These are phyloP conservation scores for Subanguina moxae DNA, from an alignment of 1,140 invertebrate species.

Conservation along the genomic window DNA sequence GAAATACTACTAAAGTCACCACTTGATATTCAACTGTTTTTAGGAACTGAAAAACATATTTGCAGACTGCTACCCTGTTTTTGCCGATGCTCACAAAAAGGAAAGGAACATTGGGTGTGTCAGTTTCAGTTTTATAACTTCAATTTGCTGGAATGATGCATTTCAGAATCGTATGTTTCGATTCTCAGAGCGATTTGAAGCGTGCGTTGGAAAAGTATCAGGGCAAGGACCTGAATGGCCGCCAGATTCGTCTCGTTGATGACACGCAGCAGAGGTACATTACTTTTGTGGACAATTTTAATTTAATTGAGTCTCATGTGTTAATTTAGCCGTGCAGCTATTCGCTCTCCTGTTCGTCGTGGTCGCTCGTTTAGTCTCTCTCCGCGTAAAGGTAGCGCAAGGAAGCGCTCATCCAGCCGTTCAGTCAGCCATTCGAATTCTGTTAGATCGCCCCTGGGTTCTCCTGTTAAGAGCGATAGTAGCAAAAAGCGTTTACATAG, in stretches of 20 bases:
- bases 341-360: background rate
- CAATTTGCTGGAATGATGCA: background rate
- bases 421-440: background rate
- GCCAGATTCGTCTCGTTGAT: slow-evolving; percentile 81
- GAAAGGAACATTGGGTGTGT: slow-evolving; percentile 89
- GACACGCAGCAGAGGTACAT: slow-evolving; percentile 38
- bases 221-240: slow-evolving; percentile 88
- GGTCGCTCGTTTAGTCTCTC: background rate
- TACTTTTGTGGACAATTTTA: no score
- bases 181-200: slow-evolving; percentile 84
- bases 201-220: slow-evolving; percentile 91
- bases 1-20: no score
- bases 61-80: slow-evolving; percentile 96
- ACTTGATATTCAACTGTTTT: no score
- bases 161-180: slow-evolving; percentile 83
- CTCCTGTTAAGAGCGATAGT: background rate
- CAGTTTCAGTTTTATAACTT: background rate
- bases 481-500: slow-evolving; percentile 24
- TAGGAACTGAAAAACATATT: slow-evolving; percentile 87
- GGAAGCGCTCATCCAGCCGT: no score
- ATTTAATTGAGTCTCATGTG: no score
- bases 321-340: background rate
- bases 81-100: slow-evolving; percentile 96
- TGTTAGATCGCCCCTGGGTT: background rate
- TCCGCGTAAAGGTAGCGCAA: no score